Percentiles rank a stretch among this genome's conserved stretches.
These are phyloP conservation scores for Bos indicus DNA, from an alignment of 2,113 vertebrate species.

Conservation along the genomic window DNA sequence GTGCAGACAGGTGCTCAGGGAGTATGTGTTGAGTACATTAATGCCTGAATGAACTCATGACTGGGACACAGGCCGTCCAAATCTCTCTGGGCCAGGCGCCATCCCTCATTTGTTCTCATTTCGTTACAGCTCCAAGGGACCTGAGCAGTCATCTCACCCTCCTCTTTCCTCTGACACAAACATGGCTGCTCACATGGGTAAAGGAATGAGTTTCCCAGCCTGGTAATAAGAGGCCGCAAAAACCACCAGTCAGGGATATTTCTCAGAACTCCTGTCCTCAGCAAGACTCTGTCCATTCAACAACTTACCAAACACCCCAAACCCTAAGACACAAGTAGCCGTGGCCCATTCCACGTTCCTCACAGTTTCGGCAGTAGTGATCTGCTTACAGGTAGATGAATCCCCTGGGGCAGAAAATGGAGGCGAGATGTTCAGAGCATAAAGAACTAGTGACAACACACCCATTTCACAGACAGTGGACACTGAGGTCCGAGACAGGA, in stretches of 20 bases:
- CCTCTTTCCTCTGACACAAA: neutral
- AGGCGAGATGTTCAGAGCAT: neutral
- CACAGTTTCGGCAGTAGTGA: constrained; percentile 85
- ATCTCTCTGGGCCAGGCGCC: neutral
- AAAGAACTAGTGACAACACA: neutral
- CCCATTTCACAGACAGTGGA: neutral
- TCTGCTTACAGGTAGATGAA: constrained; percentile 86
- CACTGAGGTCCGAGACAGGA: neutral
- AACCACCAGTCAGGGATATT: neutral
- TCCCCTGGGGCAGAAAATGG: constrained; percentile 80
- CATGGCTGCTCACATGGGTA: neutral
- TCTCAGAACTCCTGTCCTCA: neutral
- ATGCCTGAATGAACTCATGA: neutral
- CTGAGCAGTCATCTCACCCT: rapidly evolving
- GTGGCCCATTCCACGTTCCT: constrained; percentile 89
- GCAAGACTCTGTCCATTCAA: neutral
- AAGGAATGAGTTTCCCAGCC: neutral
- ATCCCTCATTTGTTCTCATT: neutral
- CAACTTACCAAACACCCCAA: constrained; percentile 87
- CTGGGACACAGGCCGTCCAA: neutral
- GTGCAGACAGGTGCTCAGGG: neutral
- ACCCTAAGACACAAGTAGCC: constrained; percentile 87
- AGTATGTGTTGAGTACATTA: rapidly evolving
- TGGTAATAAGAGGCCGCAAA: neutral
- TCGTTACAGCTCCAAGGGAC: neutral